Evolutionary conservation across 2,797 vertebrate genomes (phyloP), one percentile per base, ranked within the genome.

Genomic region (Danio choprae): DNA sequence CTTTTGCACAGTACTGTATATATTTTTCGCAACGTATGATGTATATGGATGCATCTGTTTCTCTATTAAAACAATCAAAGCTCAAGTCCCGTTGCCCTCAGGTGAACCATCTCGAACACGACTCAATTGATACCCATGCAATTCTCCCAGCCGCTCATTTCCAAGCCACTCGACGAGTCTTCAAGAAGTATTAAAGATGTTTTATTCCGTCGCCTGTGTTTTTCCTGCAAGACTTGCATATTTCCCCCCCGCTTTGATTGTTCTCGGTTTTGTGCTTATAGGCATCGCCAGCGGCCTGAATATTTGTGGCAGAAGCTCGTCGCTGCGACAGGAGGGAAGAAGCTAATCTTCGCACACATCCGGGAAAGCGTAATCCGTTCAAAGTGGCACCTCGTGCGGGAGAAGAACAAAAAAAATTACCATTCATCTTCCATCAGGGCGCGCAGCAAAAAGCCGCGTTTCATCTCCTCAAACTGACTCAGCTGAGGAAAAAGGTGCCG

Each of bases 41-140:
- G n/a, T n/a, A 12, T 46, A 7, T 46, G 4, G 1, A 51, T 51
- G 9, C 80, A 83, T 89, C 86, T 83, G 84, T 90, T 89, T 86
- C 86, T 90, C 51, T 88, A 91, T 91, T 87, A 91, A 88, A 87
- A 83, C 86, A 85, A 84, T 84, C 43, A 46, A 41, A 87, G 86
- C 86, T 87, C 65, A 77, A 87, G 85, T 87, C 90, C 86, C 86
- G 83, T 76, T 83, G 68, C 83, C 83, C 84, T 89, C 85, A 88
- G 87, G 90, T 74, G 82, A 79, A 82, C 74, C 89, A 92, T 92
- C 89, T 89, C 84, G 67, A 84, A 89, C 91, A 90, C 89, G 87
- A 89, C 81, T 81, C 38, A 83, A 92, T 94, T 92, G 88, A 94
- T 94, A 90, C 75, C 0, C 36, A 84, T 80, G 84, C 88, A 87